Base-by-base conservation (phyloP, 2,113 vertebrate genomes). In the Eulemur macaco region DNA sequence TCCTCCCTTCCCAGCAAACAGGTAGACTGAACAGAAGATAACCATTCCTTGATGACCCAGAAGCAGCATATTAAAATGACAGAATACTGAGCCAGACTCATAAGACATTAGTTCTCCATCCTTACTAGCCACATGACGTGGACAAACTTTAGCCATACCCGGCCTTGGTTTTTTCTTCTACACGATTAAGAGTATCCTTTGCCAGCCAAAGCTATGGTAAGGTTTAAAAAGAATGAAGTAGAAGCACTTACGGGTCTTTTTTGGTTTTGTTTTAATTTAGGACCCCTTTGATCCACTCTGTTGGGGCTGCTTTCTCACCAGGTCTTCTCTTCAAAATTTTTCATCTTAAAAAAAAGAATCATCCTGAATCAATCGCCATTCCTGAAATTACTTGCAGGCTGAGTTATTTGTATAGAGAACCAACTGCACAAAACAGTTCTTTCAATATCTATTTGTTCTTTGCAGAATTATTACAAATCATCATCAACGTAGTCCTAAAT, bases 381-480 rank as follows among this genome's bases (percentile, higher is more conserved):
- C 31, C 27, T 78, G 31, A 82, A 77, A 76, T 71, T 82, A 91
- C 23, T 56, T 89, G 50, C 20, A 91, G 9, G 27, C 17, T 82
- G 47, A 81, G 34, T 84, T 69, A 78, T n/a, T 58, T 64, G 50
- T 56, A 23, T 21, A 82, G 12, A 82, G 20, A 82, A 60, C n/a
- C 31, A 86, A 86, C 31, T 56, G 29, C 76, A 85, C 56, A 80
- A 78, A 88, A 52, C 37, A 90, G 54, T 83, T 69, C 8, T 86
- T 81, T 88, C 20, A 54, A 58, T 52, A 50, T 45, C 42, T 50
- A 58, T 34, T 90, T 56, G 52, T 31, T 90, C 34, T 54, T 94
- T 54, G 39, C 18, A 94, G 56, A 88, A 85, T 58, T 63, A 56
- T 78, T 89, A 85, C 50, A 91, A 91, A 56, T 77, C 68, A 89